Conservation (phyloP, 1,140 invertebrate species). For the Geopemphigus sp. region DNA sequence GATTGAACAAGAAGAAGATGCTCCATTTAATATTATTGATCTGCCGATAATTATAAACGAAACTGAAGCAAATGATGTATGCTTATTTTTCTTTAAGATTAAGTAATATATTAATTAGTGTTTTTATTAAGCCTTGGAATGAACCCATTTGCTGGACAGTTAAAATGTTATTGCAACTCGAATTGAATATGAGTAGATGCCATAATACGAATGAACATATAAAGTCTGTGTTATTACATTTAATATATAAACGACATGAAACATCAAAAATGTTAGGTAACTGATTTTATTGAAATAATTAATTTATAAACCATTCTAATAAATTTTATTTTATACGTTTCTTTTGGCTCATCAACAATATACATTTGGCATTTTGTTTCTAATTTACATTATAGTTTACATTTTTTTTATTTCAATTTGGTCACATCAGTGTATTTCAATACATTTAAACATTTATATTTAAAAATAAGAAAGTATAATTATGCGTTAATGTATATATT, state of each 20-base stretch:
- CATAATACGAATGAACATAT: slow-evolving; percentile 27
- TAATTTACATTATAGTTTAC: no score
- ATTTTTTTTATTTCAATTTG: no score
- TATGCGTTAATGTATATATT: no score
- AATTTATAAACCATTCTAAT: no score
- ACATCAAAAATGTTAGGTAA: slow-evolving; percentile 17
- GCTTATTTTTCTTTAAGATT: background rate
- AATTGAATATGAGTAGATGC: slow-evolving; percentile 52
- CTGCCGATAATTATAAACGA: slow-evolving; percentile 55
- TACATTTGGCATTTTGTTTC: no score
- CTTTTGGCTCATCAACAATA: no score
- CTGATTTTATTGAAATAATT: background rate
- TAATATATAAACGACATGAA: slow-evolving; percentile 32
- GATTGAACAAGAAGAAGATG: slow-evolving; percentile 33
- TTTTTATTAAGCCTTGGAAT: slow-evolving; percentile 52
- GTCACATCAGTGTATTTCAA: no score
- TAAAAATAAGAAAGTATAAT: no score
- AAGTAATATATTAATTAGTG: background rate
- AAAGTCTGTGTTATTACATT: slow-evolving; percentile 16
- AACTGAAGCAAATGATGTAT: slow-evolving; percentile 54
- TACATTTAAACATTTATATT: no score
- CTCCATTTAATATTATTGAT: slow-evolving; percentile 51
- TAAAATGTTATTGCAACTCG: slow-evolving; percentile 56
- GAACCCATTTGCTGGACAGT: slow-evolving; percentile 54
- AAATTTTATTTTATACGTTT: no score